These are phyloP conservation scores for Alviniconcha marisindica DNA, from an alignment of 1,140 invertebrate species.

Conservation along the genomic window DNA sequence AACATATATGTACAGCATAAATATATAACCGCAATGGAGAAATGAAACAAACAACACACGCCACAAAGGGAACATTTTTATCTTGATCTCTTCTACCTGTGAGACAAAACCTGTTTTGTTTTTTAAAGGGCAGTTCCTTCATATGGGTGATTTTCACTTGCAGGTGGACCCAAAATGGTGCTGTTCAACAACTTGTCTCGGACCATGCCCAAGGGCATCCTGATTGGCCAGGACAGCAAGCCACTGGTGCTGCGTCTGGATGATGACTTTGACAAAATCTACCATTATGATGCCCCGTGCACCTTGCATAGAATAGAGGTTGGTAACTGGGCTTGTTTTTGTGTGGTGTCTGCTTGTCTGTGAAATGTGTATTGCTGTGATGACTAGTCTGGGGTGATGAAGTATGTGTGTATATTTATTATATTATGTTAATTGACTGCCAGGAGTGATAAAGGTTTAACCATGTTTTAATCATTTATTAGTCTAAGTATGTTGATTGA, in stretches of 20 bases:
- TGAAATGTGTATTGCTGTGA: not conserved
- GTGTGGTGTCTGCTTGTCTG: not conserved
- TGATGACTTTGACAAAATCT: slow-evolving; percentile 82
- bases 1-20: too few species aligned
- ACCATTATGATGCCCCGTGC: slow-evolving; percentile 81
- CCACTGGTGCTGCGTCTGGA: slow-evolving; percentile 85
- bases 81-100: too few species aligned
- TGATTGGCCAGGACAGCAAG: slow-evolving; percentile 87
- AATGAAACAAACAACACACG: too few species aligned
- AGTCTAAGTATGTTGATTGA: too few species aligned
- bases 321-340: not conserved
- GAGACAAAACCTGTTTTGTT: too few species aligned
- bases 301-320: slow-evolving; percentile 83
- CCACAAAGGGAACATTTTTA: too few species aligned
- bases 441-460: not conserved
- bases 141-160: too few species aligned
- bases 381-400: too few species aligned
- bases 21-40: too few species aligned
- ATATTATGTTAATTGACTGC: not conserved
- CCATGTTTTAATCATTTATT: not conserved
- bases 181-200: slow-evolving; percentile 90
- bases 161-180: slow-evolving; percentile 87
- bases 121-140: too few species aligned
- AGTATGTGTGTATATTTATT: not conserved
- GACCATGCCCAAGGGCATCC: slow-evolving; percentile 89